Percentiles rank a stretch among this genome's conserved stretches.
These are phyloP conservation scores for Tyto alba DNA, from an alignment of 2,113 vertebrate genomes.

Conservation along the genomic window DNA sequence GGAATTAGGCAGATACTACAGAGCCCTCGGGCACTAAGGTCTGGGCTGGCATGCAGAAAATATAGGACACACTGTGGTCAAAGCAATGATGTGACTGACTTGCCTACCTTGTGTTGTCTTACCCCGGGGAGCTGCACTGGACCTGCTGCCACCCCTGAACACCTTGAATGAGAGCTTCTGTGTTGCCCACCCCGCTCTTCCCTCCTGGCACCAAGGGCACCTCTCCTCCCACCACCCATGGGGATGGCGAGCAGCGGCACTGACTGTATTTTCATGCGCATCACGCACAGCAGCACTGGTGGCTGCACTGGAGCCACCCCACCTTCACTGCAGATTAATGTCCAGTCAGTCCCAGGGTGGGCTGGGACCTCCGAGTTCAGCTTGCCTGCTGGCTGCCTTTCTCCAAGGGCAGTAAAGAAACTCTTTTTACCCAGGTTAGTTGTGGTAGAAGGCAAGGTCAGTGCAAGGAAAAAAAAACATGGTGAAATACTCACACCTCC, in stretches of 20 bases:
- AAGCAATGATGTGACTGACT: fast-evolving
- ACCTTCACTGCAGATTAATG: neutral
- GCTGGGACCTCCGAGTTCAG: neutral
- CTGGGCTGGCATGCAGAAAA: neutral
- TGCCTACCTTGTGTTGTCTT: neutral
- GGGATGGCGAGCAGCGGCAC: fast-evolving
- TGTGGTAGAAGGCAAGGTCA: neutral
- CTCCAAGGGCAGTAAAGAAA: neutral
- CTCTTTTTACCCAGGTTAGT: neutral
- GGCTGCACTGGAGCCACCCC: neutral
- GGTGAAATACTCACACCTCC: constrained; percentile 71
- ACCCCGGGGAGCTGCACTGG: fast-evolving
- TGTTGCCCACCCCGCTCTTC: fast-evolving
- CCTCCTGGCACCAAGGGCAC: neutral
- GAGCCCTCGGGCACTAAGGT: neutral
- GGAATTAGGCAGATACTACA: neutral
- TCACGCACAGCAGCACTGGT: fast-evolving
- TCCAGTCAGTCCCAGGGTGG: neutral
- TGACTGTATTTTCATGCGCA: neutral
- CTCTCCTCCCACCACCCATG: neutral
- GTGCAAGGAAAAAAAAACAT: neutral
- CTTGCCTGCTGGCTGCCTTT: neutral
- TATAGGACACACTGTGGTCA: neutral
- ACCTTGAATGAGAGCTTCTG: neutral
- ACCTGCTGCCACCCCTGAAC: neutral